phyloP scores from a whole-genome alignment of 2,888 invertebrate genomes.

The Ferdinandea cuprea region DNA sequence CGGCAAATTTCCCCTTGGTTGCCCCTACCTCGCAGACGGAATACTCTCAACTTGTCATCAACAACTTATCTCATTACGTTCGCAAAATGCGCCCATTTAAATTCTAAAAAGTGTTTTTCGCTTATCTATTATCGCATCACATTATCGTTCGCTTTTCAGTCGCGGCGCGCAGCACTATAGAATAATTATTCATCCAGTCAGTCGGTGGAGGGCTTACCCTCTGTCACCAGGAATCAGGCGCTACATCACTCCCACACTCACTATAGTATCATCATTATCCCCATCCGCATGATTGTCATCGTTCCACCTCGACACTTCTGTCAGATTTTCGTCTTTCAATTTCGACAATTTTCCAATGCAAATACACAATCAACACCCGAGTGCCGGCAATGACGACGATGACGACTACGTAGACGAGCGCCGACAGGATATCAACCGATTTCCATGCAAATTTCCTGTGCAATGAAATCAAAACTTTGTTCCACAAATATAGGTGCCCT shows the following conservation, averaged over 20 bases:
- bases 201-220: slow-evolving; percentile 14
- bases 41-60: slow-evolving; percentile 45
- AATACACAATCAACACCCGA: slow-evolving; percentile 68
- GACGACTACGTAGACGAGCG: no score
- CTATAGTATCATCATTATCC: slow-evolving; percentile 37
- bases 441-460: slow-evolving; percentile 74
- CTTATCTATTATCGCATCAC: slow-evolving; percentile 70
- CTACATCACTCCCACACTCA: slow-evolving; percentile 2
- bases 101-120: slow-evolving; percentile 62
- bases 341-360: slow-evolving; percentile 67
- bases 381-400: slow-evolving; percentile 39
- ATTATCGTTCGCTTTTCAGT: slow-evolving; percentile 51
- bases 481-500: slow-evolving; percentile 13
- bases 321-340: slow-evolving; percentile 65
- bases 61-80: slow-evolving; percentile 70
- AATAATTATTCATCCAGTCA: slow-evolving; percentile 69
- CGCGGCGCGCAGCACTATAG: slow-evolving; percentile 27
- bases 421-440: slow-evolving; percentile 74
- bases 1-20: slow-evolving; percentile 24
- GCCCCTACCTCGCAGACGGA: neutral
- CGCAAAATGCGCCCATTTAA: slow-evolving; percentile 67
- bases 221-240: neutral
- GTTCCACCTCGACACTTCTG: slow-evolving; percentile 66
- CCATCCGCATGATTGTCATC: slow-evolving; percentile 61
- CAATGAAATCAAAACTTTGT: slow-evolving; percentile 59